Percentiles rank a stretch among this genome's conserved stretches.
Conservation (phyloP, 2,888 invertebrate genomes). For the Rhaphigaster nebulosa region DNA sequence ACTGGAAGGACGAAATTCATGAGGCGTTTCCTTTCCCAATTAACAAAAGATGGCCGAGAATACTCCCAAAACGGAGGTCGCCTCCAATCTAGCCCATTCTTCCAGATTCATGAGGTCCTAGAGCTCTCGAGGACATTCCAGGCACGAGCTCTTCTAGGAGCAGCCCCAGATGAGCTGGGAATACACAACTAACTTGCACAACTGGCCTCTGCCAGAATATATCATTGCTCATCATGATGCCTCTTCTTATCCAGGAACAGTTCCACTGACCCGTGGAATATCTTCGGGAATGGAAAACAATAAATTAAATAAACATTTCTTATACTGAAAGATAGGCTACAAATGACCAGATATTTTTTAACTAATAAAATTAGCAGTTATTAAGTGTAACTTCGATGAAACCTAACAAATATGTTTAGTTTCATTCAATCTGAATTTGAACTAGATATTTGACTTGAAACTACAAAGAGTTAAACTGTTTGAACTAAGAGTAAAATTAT, state of each 20-base stretch:
- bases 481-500: too few relatives aligned
- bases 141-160: not conserved
- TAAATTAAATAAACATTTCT: too few relatives aligned
- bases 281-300: too few relatives aligned
- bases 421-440: too few relatives aligned
- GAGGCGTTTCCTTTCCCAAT: conserved; percentile 24
- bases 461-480: too few relatives aligned
- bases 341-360: too few relatives aligned
- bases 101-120: not conserved
- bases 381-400: not conserved
- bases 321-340: too few relatives aligned
- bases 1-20: conserved; percentile 28
- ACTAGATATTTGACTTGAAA: too few relatives aligned
- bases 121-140: not conserved
- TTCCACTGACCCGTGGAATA: too few relatives aligned
- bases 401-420: too few relatives aligned
- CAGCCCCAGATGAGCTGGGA: not conserved
- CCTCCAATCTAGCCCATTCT: not conserved
- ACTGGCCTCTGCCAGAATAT: not conserved
- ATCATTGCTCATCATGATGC: not conserved
- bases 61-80: not conserved
- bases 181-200: not conserved
- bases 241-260: not conserved
- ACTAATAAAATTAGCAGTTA: too few relatives aligned
- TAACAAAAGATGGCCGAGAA: conserved; percentile 3